A percentile compares a stretch with the other conserved stretches of the same genome.
phyloP scores from a whole-genome alignment of 2,797 vertebrate species.

The Poliocrania exsul region DNA sequence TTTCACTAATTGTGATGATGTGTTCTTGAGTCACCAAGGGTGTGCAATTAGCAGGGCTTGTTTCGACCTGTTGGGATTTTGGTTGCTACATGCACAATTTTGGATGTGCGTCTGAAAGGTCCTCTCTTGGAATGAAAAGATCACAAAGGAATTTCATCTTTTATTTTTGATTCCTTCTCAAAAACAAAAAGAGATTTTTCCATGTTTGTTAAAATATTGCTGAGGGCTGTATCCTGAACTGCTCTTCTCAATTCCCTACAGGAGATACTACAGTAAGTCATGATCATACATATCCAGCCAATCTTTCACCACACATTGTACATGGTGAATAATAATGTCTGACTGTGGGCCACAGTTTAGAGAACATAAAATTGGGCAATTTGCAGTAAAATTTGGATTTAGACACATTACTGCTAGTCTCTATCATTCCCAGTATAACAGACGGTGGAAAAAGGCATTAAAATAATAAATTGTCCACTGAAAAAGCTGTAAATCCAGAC shows the following conservation, averaged over 20 bases:
- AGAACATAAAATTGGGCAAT: constrained; percentile 49
- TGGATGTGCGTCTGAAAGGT: neutral
- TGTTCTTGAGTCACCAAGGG: neutral
- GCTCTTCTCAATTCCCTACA: neutral
- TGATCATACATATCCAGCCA: neutral
- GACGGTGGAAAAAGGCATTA: constrained; percentile 46
- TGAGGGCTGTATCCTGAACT: neutral
- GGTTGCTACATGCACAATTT: neutral
- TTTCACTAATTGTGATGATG: neutral
- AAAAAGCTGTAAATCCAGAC: constrained; percentile 54
- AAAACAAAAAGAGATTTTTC: neutral
- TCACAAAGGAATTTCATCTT: neutral
- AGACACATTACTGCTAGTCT: constrained; percentile 37
- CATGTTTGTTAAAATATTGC: neutral
- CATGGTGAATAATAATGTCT: constrained; percentile 25
- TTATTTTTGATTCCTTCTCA: neutral
- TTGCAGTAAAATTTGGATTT: constrained; percentile 66
- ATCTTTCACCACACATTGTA: neutral
- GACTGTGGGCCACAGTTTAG: constrained; percentile 38
- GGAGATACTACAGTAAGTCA: neutral
- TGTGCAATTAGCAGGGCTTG: neutral
- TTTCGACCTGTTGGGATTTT: neutral
- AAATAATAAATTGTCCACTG: constrained; percentile 57
- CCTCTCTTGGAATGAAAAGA: neutral
- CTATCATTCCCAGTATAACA: constrained; percentile 39